Conservation (phyloP, 2,113 vertebrate species). For the Laticauda colubrina region DNA sequence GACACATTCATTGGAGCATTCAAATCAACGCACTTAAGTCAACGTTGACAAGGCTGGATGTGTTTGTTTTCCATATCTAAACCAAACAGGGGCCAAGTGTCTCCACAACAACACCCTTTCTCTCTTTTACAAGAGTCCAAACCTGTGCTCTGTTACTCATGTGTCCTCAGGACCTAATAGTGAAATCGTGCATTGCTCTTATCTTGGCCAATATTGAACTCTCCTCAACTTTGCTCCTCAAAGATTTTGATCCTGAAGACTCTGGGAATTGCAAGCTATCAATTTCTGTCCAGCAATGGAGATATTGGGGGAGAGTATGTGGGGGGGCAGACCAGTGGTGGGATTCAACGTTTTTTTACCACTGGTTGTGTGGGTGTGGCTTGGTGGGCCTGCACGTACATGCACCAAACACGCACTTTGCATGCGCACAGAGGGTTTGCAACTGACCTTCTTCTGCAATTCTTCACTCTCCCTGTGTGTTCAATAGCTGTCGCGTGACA, state of each 20-base stretch:
- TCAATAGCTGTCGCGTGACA: no score
- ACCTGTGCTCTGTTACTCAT: neutral
- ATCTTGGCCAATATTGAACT: neutral
- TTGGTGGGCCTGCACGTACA: no score
- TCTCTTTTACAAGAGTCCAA: neutral
- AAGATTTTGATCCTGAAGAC: neutral
- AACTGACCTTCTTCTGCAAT: no score
- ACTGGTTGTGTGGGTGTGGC: no score
- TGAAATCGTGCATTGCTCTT: neutral
- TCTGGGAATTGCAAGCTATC: neutral
- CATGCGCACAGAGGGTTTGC: no score
- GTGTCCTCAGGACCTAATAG: neutral
- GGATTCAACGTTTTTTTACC: no score
- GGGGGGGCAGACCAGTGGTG: neutral
- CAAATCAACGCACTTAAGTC: neutral
- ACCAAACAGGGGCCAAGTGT: neutral
- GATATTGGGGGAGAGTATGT: neutral
- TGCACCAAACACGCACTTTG: no score
- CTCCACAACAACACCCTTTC: neutral
- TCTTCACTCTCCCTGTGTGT: no score
- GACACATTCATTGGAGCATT: neutral
- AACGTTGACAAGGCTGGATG: neutral
- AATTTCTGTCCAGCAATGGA: neutral
- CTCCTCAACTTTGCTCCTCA: neutral
- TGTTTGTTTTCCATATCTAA: neutral